These are phyloP conservation scores for Bostrychus sinensis DNA, from an alignment of 2,113 vertebrate species.

Conservation along the genomic window DNA sequence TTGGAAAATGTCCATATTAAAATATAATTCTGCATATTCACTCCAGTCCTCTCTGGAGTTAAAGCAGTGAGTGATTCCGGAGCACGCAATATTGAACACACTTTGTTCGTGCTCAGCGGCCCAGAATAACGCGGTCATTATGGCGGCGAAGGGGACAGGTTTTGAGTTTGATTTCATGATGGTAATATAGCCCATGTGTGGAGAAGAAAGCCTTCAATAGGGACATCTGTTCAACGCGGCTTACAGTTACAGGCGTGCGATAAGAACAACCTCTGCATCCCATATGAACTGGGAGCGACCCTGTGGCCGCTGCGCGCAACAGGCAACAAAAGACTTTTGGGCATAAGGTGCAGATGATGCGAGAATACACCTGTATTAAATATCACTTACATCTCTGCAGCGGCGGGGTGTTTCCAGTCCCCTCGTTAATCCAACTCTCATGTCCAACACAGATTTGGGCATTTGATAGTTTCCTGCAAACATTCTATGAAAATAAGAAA, in stretches of 20 bases:
- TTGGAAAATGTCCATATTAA: conserved; percentile 88
- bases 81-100: conserved; percentile 93
- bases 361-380: conserved; percentile 25
- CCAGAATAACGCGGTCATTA: conserved; percentile 99
- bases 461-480: no score
- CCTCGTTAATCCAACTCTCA: conserved; percentile 65
- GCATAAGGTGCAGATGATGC: conserved; percentile 11
- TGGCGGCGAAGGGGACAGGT: conserved; percentile 93
- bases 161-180: conserved; percentile 95
- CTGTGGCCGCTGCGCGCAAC: conserved; percentile 46
- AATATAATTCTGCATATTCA: conserved; percentile 79
- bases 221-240: conserved; percentile 97
- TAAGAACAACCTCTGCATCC: conserved; percentile 86
- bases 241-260: conserved; percentile 87
- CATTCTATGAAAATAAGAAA: no score
- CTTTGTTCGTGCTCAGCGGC: conserved; percentile 98
- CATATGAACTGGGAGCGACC: conserved; percentile 69
- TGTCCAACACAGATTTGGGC: conserved; percentile 61
- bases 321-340: conserved; percentile 44
- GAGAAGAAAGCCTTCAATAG: conserved; percentile 92
- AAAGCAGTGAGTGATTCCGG: conserved; percentile 85
- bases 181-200: conserved; percentile 92
- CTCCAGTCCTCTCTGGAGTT: conserved; percentile 72
- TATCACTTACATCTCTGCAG: conserved; percentile 11
- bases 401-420: conserved; percentile 43